These are phyloP conservation scores for Phyllostomus discolor DNA, from an alignment of 2,113 vertebrate genomes.

Conservation along the genomic window DNA sequence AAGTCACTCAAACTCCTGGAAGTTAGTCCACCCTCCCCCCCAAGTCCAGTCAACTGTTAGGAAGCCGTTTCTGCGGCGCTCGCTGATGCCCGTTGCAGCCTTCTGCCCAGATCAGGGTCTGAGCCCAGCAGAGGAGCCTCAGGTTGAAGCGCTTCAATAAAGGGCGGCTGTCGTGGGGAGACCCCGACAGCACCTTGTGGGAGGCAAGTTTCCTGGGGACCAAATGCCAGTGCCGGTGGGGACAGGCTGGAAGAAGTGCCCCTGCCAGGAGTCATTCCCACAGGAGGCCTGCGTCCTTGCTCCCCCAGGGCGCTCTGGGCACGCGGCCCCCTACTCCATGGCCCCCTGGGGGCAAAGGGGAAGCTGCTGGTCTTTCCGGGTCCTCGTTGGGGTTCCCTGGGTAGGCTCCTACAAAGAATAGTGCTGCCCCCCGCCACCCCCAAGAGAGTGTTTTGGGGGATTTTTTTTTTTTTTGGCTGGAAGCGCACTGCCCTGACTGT, in stretches of 20 bases:
- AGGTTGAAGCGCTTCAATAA: background rate
- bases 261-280: conserved; percentile 66
- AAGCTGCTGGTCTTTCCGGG: background rate
- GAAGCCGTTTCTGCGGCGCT: background rate
- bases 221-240: background rate
- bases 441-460: background rate
- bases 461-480: background rate
- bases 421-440: too few species aligned
- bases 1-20: background rate
- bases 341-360: conserved; percentile 52
- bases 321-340: conserved; percentile 76
- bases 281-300: conserved; percentile 71
- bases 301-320: conserved; percentile 72
- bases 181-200: background rate
- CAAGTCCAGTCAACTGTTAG: background rate
- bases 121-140: background rate
- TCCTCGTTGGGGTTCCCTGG: background rate
- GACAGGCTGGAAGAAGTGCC: background rate
- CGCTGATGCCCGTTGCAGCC: background rate
- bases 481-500: background rate
- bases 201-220: background rate
- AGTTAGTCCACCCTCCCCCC: background rate
- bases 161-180: background rate
- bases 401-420: background rate
- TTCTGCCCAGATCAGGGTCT: background rate